Percentiles rank a stretch among this genome's conserved stretches.
Conservation (phyloP, 2,888 invertebrate genomes). For the Agonopterix heracliana region DNA sequence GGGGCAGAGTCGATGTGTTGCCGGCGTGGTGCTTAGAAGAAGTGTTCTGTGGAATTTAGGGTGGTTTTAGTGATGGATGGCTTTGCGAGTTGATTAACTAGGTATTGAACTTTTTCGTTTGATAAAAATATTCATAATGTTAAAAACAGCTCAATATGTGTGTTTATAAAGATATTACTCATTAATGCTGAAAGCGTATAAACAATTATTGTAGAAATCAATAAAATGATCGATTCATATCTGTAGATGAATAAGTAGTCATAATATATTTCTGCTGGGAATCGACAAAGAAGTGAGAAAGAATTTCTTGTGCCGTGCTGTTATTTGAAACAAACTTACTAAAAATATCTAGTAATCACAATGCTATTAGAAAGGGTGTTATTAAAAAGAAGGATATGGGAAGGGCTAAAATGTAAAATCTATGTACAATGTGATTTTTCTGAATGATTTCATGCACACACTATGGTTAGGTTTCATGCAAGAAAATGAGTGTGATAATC, state of each 20-base stretch:
- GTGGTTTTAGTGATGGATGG: constrained; percentile 1
- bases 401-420: constrained; percentile 39
- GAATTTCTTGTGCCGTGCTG: constrained; percentile 3
- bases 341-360: constrained; percentile 4
- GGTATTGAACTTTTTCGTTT: background rate
- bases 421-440: constrained; percentile 34
- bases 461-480: constrained; percentile 55
- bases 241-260: too few relatives aligned
- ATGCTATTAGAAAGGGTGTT: constrained; percentile 25
- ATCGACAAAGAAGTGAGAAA: too few relatives aligned
- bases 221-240: too few relatives aligned
- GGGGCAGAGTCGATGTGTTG: constrained; percentile 81
- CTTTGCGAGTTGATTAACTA: background rate
- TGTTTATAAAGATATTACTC: too few relatives aligned
- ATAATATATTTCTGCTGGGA: too few relatives aligned
- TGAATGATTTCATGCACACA: constrained; percentile 54
- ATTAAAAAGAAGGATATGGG: constrained; percentile 56
- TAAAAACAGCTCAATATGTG: too few relatives aligned
- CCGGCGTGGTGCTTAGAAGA: constrained; percentile 86
- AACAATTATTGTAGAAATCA: too few relatives aligned
- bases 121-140: too few relatives aligned
- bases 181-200: too few relatives aligned
- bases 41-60: constrained; percentile 82
- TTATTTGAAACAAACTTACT: background rate
- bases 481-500: constrained; percentile 27